Percentiles rank a stretch among this genome's conserved stretches.
These are phyloP conservation scores for Solenopsis fugax DNA, from an alignment of 1,140 invertebrate species.

Conservation along the genomic window DNA sequence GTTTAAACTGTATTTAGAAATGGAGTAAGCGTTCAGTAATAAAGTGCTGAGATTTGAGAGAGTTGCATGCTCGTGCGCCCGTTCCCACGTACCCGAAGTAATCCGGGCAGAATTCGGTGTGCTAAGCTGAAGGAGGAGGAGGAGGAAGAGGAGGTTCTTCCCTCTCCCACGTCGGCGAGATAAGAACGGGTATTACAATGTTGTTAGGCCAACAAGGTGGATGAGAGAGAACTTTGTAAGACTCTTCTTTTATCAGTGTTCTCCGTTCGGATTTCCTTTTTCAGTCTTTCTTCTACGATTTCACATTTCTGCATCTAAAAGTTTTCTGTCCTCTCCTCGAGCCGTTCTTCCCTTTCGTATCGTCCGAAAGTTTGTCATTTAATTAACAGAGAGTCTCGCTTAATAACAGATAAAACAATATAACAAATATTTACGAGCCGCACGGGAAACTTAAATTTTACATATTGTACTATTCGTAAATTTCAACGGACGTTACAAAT, in stretches of 20 bases:
- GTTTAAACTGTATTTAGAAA: conserved; percentile 46
- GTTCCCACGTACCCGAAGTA: conserved; percentile 35
- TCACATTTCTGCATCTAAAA: neutral
- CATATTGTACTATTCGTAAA: neutral
- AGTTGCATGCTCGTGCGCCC: neutral
- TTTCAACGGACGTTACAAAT: conserved; percentile 3
- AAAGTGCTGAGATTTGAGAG: conserved; percentile 19
- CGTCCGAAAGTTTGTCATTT: neutral
- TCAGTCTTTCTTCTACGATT: conserved; percentile 14
- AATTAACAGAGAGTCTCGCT: conserved; percentile 5
- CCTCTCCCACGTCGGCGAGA: conserved; percentile 12
- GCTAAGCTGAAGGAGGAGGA: conserved; percentile 2
- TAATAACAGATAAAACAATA: neutral
- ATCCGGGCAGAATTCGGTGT: conserved; percentile 41
- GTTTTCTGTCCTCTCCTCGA: neutral
- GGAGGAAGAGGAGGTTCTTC: neutral
- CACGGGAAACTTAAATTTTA: conserved; percentile 24
- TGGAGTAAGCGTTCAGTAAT: conserved; percentile 20
- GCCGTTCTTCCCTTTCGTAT: neutral
- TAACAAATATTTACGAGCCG: neutral
- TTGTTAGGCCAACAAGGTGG: conserved; percentile 43
- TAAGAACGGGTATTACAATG: conserved; percentile 33
- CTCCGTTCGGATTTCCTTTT: conserved; percentile 3
- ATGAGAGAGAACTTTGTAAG: conserved; percentile 23
- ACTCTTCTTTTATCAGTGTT: conserved; percentile 42